Percentiles rank a stretch among this genome's conserved stretches.
These are phyloP conservation scores for Eulithis prunata DNA, from an alignment of 2,888 invertebrate genomes.

Conservation along the genomic window DNA sequence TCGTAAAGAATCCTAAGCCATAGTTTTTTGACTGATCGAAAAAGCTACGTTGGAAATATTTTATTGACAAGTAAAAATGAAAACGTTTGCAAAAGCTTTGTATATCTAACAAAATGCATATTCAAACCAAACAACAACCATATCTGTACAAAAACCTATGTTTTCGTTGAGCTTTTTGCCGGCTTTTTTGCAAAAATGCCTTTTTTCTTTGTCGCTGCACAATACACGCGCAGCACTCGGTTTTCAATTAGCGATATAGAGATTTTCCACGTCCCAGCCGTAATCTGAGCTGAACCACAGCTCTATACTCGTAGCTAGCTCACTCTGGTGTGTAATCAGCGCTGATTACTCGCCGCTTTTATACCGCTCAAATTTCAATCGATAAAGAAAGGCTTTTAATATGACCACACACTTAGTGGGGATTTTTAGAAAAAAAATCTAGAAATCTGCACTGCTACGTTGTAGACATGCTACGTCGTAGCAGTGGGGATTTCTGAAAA, in stretches of 20 bases:
- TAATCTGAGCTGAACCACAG: conserved; percentile 28
- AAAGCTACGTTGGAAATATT: too few relatives aligned
- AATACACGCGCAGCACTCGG: conserved; percentile 46
- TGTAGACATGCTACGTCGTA: too few relatives aligned
- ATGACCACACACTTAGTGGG: too few relatives aligned
- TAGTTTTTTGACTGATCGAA: too few relatives aligned
- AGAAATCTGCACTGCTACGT: too few relatives aligned
- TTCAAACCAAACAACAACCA: background rate
- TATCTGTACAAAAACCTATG: conserved; percentile 10
- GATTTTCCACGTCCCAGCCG: conserved; percentile 59
- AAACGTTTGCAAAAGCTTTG: background rate
- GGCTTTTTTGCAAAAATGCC: conserved; percentile 20
- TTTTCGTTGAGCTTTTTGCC: conserved; percentile 23
- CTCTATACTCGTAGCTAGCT: conserved; percentile 16
- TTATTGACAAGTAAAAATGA: conserved; percentile 4
- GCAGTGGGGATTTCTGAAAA: too few relatives aligned
- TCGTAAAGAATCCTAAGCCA: too few relatives aligned
- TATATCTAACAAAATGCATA: background rate
- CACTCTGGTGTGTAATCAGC: conserved; percentile 21
- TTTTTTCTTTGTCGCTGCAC: conserved; percentile 37
- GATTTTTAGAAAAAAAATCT: too few relatives aligned
- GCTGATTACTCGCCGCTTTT: conserved; percentile 21
- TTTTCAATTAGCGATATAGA: conserved; percentile 73
- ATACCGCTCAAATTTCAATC: too few relatives aligned
- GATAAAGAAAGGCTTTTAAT: too few relatives aligned